Percentiles rank a stretch among this genome's conserved stretches.
These are phyloP conservation scores for Oxytorus armatus DNA, from an alignment of 2,888 invertebrate species.

Conservation along the genomic window DNA sequence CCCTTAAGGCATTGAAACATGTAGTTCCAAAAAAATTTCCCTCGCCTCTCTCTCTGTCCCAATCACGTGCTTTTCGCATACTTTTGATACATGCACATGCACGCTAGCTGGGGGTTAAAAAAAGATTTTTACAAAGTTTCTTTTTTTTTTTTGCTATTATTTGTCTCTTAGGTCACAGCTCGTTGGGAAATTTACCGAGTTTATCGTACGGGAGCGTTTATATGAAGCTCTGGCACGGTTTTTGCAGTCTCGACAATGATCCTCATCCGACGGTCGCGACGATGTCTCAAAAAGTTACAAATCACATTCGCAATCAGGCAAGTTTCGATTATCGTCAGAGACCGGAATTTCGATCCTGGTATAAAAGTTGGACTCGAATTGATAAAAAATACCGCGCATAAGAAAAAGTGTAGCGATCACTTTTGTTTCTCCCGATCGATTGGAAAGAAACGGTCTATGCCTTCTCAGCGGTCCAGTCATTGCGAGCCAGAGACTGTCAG, in stretches of 20 bases:
- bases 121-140: background rate
- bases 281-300: constrained; percentile 92
- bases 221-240: constrained; percentile 94
- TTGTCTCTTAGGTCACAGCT: constrained; percentile 79
- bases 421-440: too few relatives aligned
- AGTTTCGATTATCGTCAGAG: constrained; percentile 45
- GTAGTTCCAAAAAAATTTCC: too few relatives aligned
- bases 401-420: too few relatives aligned
- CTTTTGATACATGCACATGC: constrained; percentile 25
- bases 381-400: too few relatives aligned
- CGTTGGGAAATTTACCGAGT: constrained; percentile 85
- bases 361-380: too few relatives aligned
- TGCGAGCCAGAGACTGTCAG: too few relatives aligned
- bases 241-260: constrained; percentile 92
- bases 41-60: background rate
- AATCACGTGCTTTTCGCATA: background rate
- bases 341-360: too few relatives aligned
- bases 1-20: too few relatives aligned
- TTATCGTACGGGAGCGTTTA: constrained; percentile 91
- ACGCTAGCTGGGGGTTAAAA: background rate
- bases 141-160: constrained; percentile 4
- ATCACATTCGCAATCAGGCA: constrained; percentile 91
- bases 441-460: too few relatives aligned
- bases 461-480: too few relatives aligned
- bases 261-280: constrained; percentile 93